Percentiles rank a stretch among this genome's conserved stretches.
Evolutionary conservation across 2,888 invertebrate species (phyloP).

Genomic region (Caenorhabditis parvicauda): DNA sequence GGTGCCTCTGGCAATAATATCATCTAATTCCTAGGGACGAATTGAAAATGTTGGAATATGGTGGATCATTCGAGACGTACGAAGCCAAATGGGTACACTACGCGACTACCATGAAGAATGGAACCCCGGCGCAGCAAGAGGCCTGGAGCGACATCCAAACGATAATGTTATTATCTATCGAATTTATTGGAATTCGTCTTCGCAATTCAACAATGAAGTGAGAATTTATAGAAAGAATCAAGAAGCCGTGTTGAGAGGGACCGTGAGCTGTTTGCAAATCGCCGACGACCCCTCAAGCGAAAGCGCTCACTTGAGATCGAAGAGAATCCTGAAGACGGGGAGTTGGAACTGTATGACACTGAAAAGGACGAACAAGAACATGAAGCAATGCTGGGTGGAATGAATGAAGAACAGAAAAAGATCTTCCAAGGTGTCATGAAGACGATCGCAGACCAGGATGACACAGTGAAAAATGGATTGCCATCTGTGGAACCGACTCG

Average conservation of each 20-base stretch:
- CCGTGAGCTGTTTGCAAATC: too few species aligned
- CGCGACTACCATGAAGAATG: neutral
- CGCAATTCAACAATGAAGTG: neutral
- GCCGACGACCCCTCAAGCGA: too few species aligned
- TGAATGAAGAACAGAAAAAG: constrained; percentile 11
- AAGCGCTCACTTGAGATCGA: too few species aligned
- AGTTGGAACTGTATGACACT: constrained; percentile 1
- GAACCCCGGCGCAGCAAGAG: neutral
- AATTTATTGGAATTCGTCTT: neutral
- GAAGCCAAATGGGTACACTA: neutral
- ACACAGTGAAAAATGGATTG: neutral
- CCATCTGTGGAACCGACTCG: neutral
- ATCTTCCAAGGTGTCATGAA: constrained; percentile 7
- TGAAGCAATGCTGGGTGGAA: neutral
- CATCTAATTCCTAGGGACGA: neutral
- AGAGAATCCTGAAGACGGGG: constrained; percentile 1
- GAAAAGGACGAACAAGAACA: constrained; percentile 8
- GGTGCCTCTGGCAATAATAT: neutral
- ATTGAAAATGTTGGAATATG: neutral
- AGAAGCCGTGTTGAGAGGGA: too few species aligned
- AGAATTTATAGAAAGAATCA: too few species aligned
- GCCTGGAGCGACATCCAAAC: neutral
- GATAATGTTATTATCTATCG: neutral
- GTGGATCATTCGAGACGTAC: neutral
- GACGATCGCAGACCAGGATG: constrained; percentile 2